These are phyloP conservation scores for Struthidea cinerea DNA, from an alignment of 2,113 vertebrate species.

Conservation along the genomic window DNA sequence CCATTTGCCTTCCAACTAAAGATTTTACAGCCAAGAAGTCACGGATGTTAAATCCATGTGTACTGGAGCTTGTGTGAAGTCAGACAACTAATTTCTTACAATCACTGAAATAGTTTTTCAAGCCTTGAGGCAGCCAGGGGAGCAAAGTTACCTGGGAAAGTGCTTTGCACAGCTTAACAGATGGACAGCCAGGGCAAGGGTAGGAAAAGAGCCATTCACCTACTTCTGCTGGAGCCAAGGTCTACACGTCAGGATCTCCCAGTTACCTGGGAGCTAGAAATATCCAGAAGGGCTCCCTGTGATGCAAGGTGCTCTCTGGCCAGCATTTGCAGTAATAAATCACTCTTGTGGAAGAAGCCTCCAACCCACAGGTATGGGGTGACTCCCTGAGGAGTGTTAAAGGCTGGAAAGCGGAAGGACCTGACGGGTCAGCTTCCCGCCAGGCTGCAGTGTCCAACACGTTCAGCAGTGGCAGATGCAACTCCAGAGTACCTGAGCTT, in stretches of 20 bases:
- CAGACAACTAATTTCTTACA: neutral
- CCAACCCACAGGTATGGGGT: neutral
- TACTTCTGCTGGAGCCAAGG: neutral
- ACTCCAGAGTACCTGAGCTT: neutral
- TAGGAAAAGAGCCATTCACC: neutral
- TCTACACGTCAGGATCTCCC: neutral
- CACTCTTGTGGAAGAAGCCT: neutral
- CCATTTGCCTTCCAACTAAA: neutral
- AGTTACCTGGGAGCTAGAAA: neutral
- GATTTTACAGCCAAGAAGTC: neutral
- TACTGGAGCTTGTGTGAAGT: neutral
- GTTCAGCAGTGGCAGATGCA: neutral
- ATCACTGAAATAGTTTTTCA: neutral
- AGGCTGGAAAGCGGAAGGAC: conserved; percentile 23
- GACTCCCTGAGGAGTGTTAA: neutral
- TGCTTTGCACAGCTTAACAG: neutral
- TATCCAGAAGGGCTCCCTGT: neutral
- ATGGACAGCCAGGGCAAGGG: neutral
- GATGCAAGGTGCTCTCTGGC: neutral
- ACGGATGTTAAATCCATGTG: fast-evolving
- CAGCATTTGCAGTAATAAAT: neutral
- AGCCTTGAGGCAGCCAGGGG: neutral
- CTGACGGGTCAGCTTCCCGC: neutral
- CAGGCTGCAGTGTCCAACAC: neutral
- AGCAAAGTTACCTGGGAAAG: neutral